Evolutionary conservation across 2,888 invertebrate species (phyloP).

Genomic region (Tachina lurida): DNA sequence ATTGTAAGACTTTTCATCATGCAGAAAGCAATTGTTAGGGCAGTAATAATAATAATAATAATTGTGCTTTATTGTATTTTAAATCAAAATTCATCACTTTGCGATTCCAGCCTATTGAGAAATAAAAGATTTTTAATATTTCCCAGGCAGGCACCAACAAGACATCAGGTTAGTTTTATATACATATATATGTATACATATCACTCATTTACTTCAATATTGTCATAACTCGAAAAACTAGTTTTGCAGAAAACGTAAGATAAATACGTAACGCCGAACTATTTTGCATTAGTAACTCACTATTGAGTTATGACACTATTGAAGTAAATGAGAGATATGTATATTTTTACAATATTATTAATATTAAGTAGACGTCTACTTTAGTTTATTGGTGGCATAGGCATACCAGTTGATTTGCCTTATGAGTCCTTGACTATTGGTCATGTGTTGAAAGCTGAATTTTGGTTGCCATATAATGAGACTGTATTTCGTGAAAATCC

Average conservation of each 20-base stretch:
- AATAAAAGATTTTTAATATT: slow-evolving; percentile 78
- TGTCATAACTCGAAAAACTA: no score
- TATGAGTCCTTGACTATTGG: slow-evolving; percentile 79
- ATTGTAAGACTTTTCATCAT: slow-evolving; percentile 21
- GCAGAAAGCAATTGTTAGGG: slow-evolving; percentile 8
- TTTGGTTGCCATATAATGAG: slow-evolving; percentile 77
- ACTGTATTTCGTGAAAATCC: slow-evolving; percentile 78
- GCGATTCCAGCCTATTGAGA: slow-evolving; percentile 33
- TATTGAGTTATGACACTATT: no score
- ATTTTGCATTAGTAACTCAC: no score
- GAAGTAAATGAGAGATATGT: no score
- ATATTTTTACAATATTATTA: neutral
- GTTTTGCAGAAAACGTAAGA: no score
- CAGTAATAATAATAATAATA: neutral
- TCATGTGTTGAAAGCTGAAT: slow-evolving; percentile 78
- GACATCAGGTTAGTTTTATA: slow-evolving; percentile 76
- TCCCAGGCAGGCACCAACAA: slow-evolving; percentile 78
- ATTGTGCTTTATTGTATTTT: slow-evolving; percentile 40
- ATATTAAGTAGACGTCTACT: neutral
- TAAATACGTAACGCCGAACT: no score
- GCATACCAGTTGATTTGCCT: slow-evolving; percentile 79
- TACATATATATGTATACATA: neutral
- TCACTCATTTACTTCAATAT: no score
- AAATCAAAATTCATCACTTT: neutral
- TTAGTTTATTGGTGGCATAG: slow-evolving; percentile 79